Evolutionary conservation across 2,113 vertebrate genomes (phyloP).

Genomic region (Rissa tridactyla): DNA sequence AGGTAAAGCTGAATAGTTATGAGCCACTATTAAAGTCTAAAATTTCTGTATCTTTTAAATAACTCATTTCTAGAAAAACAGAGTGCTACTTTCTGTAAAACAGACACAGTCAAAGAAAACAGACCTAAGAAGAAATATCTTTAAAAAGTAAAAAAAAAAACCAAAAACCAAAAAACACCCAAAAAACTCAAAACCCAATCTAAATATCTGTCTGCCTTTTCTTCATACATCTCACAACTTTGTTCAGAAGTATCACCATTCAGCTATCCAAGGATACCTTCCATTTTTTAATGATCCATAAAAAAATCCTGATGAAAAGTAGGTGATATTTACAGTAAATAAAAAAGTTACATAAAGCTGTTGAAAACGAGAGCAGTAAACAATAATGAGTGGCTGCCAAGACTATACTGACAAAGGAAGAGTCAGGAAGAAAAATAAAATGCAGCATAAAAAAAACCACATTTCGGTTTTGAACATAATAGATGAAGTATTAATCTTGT

Average conservation of each 20-base stretch:
- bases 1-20: not conserved
- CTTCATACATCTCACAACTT: not conserved
- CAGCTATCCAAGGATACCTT: not conserved
- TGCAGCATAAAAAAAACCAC: not conserved
- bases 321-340: not conserved
- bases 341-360: not conserved
- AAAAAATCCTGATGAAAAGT: not conserved
- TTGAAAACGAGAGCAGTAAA: not conserved
- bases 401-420: not conserved
- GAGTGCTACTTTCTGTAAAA: not conserved
- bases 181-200: not conserved
- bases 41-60: not conserved
- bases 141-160: not conserved
- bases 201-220: not conserved
- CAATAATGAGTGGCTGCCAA: not conserved
- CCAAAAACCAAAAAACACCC: no score
- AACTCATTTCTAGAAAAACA: not conserved
- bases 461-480: not conserved
- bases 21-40: not conserved
- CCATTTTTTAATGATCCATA: not conserved
- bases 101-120: not conserved
- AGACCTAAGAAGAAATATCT: not conserved
- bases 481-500: not conserved
- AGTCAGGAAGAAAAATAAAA: not conserved
- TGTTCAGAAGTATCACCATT: not conserved